Evolutionary conservation across 2,888 invertebrate species (phyloP), one percentile per base, ranked within the genome.

Genomic region (Habroteleia sp.): DNA sequence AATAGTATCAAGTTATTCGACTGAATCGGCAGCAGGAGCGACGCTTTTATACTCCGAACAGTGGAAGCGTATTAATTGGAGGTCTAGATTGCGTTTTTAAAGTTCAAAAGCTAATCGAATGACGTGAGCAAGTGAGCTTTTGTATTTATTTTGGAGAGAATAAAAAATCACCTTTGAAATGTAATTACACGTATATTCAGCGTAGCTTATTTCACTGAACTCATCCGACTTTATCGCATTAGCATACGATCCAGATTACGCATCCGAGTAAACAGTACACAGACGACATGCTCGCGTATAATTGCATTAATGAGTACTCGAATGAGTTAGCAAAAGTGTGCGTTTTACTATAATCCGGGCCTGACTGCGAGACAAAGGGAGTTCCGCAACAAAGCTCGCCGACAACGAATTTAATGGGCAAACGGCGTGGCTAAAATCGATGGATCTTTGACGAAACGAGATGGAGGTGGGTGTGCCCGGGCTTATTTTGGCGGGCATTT

Each of bases 91-190:
- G n/a, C n/a, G n/a, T n/a, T n/a, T n/a, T n/a, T n/a, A 39, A 41
- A 41, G 17, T 8, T 23, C 10, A 8, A 17, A 39, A 54, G 17
- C 27, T 14, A 54, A 41, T 29, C 17, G 7, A 20, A 42, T 56
- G 41, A 13, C 7, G 17, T 35, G 11, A 37, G 27, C 54, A n/a
- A n/a, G n/a, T n/a, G n/a, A n/a, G n/a, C n/a, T n/a, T n/a, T n/a
- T n/a, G n/a, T n/a, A 54, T 41, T 27, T 56, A 42, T 56, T 56
- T 41, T 25, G n/a, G 31, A 42, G 10, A 58, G 8, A 29, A 37
- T 10, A 14, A 33, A 58, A 42, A 58, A 44, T 42, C 42, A 13
- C 31, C 58, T 58, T 58, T 58, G 58, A 58, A 42, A 42, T 44
- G 1, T 44, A 42, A 58, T 58, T 58, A 58, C 41, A 17, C 17